phyloP scores from a whole-genome alignment of 1,140 invertebrate species.

The Danaus plexippus region DNA sequence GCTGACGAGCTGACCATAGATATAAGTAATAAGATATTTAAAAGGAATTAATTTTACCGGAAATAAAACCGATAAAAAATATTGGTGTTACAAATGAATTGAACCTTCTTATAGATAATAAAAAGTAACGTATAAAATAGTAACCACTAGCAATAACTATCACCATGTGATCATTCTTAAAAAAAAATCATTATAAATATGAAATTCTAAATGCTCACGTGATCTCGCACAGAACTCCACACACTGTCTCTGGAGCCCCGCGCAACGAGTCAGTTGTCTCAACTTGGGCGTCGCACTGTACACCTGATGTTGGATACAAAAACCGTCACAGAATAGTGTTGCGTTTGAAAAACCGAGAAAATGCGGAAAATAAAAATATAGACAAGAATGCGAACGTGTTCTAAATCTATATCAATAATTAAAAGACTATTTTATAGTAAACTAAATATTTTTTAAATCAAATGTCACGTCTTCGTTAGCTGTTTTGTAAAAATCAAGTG shows the following conservation, averaged over 20 bases:
- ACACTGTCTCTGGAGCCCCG: constrained; percentile 80
- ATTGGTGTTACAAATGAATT: no score
- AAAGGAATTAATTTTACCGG: no score
- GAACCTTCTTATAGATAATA: no score
- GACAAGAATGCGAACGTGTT: neutral
- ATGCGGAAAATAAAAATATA: neutral
- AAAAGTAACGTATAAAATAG: no score
- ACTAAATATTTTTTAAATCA: no score
- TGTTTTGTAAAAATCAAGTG: no score
- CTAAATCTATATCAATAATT: neutral
- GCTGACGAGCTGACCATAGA: constrained; percentile 57
- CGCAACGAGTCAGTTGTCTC: constrained; percentile 77
- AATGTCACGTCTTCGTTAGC: no score
- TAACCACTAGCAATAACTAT: no score
- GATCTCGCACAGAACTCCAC: constrained; percentile 78
- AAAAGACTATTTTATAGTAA: no score
- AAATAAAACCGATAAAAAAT: no score
- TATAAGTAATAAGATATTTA: no score
- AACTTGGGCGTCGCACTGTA: constrained; percentile 88
- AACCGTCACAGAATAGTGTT: neutral
- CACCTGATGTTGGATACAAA: constrained; percentile 49
- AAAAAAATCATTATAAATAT: neutral
- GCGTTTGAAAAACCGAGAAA: neutral
- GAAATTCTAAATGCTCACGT: constrained; percentile 35
- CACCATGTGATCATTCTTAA: no score